Conservation (phyloP, 2,888 invertebrate species). For the Acutogordius australiensis region DNA sequence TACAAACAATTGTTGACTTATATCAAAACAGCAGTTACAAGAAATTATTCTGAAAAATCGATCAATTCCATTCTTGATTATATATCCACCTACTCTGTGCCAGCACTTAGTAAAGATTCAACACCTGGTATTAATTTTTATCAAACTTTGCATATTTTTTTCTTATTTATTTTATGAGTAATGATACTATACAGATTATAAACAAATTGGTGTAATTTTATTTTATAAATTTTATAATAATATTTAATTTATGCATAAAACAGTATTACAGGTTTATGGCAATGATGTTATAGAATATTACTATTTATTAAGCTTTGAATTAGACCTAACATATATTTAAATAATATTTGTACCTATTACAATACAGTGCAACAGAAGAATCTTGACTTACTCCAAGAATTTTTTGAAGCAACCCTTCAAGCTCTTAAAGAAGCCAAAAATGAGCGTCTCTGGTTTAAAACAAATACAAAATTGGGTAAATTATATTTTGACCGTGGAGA, state of each 20-base stretch:
- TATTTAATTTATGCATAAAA: no score
- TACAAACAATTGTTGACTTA: constrained; percentile 86
- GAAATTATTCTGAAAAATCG: constrained; percentile 96
- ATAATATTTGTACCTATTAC: constrained; percentile 12
- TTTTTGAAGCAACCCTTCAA: constrained; percentile 49
- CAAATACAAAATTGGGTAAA: constrained; percentile 91
- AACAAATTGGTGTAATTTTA: no score
- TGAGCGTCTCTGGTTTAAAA: constrained; percentile 96
- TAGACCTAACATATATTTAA: background rate
- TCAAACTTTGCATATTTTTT: no score
- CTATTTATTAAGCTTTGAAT: no score
- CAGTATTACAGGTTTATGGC: background rate
- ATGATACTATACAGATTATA: no score
- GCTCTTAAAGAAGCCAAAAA: constrained; percentile 59
- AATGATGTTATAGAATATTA: no score
- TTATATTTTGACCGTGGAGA: constrained; percentile 83
- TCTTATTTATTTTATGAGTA: no score
- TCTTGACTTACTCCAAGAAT: constrained; percentile 90
- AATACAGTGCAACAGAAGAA: constrained; percentile 23
- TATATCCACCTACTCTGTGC: constrained; percentile 65
- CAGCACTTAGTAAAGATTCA: background rate
- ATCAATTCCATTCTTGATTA: constrained; percentile 97
- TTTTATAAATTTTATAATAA: no score
- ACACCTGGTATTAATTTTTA: no score
- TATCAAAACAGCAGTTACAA: constrained; percentile 90